Evolutionary conservation across 1,140 invertebrate genomes (phyloP), one percentile per base, ranked within the genome.

Genomic region (Drosophila watanabei): DNA sequence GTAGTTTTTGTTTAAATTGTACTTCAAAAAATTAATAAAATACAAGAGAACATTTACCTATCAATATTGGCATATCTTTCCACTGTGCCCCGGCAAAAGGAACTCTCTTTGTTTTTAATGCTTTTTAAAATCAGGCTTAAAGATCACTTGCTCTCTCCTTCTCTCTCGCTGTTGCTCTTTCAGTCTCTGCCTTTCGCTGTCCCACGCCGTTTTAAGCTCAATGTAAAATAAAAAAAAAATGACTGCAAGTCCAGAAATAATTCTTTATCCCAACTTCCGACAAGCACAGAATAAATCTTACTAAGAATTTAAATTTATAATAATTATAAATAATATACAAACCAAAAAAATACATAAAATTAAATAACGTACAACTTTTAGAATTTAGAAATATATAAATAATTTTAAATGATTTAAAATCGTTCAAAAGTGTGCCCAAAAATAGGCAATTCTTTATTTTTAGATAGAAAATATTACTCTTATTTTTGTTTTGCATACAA

Each of bases 21-120:
- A 37, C 13, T 37, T 1, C 5, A 13, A 14, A 37, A 37, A 37
- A 41, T n/a, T 37, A 37, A 37, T 37, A 41, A 9, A 7, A 24
- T 24, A 14, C 2, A 8, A 14, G 7, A 16, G 4, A 28, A 16
- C 2, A 4, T 48, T 48, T 16, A 6, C 7, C 7, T 16, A n/a
- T 9, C n/a, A 52, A 52, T n/a, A 0, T 18, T 18, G 5, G 10
- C 0, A 18, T 7, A 18, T 2, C 0, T 2, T 39, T 28, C 20
- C 54, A 57, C 54, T 39, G 54, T 57, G 54, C 54, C 20, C 14
- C 54, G 35, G 35, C 35, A 37, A 57, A 57, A 57, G 54, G 35
- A 57, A n/a, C 41, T 65, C 54, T 59, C 54, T 60, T 45, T 63
- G 58, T 28, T 45, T 65, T 62, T 28, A 60, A 62, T 62, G 57